A percentile compares a stretch with the other conserved stretches of the same genome.
phyloP scores from a whole-genome alignment of 2,113 vertebrate species.

The Archilochus colubris region DNA sequence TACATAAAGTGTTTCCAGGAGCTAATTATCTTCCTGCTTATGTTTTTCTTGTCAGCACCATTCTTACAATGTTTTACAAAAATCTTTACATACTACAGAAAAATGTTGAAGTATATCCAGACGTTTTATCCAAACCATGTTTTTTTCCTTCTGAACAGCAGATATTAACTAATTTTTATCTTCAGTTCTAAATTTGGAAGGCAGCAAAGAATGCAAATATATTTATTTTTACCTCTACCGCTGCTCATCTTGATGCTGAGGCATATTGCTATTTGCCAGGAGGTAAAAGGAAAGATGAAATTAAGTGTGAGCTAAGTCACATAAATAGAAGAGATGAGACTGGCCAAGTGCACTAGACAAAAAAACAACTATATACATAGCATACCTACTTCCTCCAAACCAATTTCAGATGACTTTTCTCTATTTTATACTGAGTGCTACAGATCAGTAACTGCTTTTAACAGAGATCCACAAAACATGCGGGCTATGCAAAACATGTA shows the following conservation, averaged over 20 bases:
- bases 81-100: not conserved
- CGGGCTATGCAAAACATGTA: not conserved
- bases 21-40: not conserved
- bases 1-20: not conserved
- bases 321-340: not conserved
- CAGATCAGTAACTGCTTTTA: not conserved
- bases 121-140: not conserved
- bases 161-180: not conserved
- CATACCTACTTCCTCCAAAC: not conserved
- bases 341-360: not conserved
- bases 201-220: not conserved
- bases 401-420: not conserved
- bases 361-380: not conserved
- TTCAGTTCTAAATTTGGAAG: not conserved
- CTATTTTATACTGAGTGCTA: not conserved
- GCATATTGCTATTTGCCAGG: not conserved
- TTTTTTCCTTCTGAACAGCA: not conserved
- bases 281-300: slow-evolving; percentile 22
- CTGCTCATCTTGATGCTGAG: not conserved
- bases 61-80: slow-evolving; percentile 5
- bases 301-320: not conserved
- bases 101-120: not conserved
- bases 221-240: not conserved
- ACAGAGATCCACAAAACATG: not conserved
- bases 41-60: not conserved